Evolutionary conservation across 1,140 invertebrate species (phyloP), one percentile per base, ranked within the genome.

Genomic region (Nebria ingens): DNA sequence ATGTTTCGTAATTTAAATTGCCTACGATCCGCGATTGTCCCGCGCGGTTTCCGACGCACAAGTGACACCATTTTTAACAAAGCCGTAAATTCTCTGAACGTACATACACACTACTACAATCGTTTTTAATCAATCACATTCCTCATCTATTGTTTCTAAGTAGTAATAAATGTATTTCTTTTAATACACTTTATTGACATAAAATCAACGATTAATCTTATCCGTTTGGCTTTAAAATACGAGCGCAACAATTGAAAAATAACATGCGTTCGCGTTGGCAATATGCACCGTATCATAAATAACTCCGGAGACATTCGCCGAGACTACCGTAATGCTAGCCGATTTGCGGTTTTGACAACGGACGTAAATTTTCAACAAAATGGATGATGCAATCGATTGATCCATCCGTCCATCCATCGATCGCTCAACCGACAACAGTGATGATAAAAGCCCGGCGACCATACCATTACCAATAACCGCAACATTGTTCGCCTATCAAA

Each of bases 31-130:
- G n/a, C 25, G 25, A 34, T 34, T 34, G 25, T 52, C 53, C 55
- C 53, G 45, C 54, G 55, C 55, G 55, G 58, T 59, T 56, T 56
- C 51, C 40, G 6, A 34, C 6, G 25, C 25, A 34, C 25, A 34
- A 54, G 21, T 56, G 58, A 53, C 56, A 59, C 54, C 51, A 60
- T 58, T 57, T 60, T 60, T 60, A 60, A 56, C 53, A 21, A 50
- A 21, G 56, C 57, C 51, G 57, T 60, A 60, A 60, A 60, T 60
- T 55, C 54, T n/a, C n/a, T n/a, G n/a, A n/a, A n/a, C n/a, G n/a
- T n/a, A n/a, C n/a, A n/a, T n/a, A n/a, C n/a, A n/a, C n/a, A n/a
- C n/a, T n/a, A n/a, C n/a, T n/a, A n/a, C n/a, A n/a, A n/a, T n/a
- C n/a, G n/a, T n/a, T n/a, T n/a, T n/a, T n/a, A n/a, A n/a, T n/a